Evolutionary conservation across 92 coral and sea anemone species (phyloP), one percentile per base, ranked within the genome.

Genomic region (Paragorgia papillata): DNA sequence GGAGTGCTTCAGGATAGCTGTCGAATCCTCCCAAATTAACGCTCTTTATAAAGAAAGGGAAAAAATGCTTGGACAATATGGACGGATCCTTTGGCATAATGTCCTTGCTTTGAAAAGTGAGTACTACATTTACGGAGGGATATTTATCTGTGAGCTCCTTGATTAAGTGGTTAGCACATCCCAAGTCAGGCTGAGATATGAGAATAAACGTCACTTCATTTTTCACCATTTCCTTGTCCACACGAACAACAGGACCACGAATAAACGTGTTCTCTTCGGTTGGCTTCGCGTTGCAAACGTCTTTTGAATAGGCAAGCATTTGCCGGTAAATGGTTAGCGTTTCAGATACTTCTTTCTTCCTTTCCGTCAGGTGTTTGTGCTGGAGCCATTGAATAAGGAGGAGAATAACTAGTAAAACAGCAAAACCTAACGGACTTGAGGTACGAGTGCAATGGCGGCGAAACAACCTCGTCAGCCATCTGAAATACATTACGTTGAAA

Each of bases 221-320:
- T 1, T 25, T 51, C 1, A 51, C 64, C 54, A 20, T 25, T 7
- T 30, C 50, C 49, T n/a, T 20, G 15, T 33, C 26, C 8, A 71
- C 27, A 9, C 19, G 32, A 21, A 55, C 51, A 46, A 26, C 27
- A 2, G 19, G 25, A 20, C 58, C 18, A 3, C 25, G 21, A 53
- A 48, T 17, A 28, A 69, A n/a, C 19, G n/a, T 7, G 18, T 44
- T 69, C 24, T 30, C 63, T 40, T 71, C 50, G 7, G n/a, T 27
- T 53, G 13, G 0, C 4, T 57, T 17, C 30, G 14, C 37, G 54
- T 40, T 12, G 51, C 78, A 71, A 27, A 21, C 78, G 2, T 20
- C 54, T 14, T 34, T 43, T 32, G 78, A 30, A 25, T 71, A 71
- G 31, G 28, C 50, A 8, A 49, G 78, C 78, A 71, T 71, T 71